These are phyloP conservation scores for Cliona cf. orientalis DNA, from an alignment of 37 sponge, comb jelly and placozoan genomes.

Conservation along the genomic window DNA sequence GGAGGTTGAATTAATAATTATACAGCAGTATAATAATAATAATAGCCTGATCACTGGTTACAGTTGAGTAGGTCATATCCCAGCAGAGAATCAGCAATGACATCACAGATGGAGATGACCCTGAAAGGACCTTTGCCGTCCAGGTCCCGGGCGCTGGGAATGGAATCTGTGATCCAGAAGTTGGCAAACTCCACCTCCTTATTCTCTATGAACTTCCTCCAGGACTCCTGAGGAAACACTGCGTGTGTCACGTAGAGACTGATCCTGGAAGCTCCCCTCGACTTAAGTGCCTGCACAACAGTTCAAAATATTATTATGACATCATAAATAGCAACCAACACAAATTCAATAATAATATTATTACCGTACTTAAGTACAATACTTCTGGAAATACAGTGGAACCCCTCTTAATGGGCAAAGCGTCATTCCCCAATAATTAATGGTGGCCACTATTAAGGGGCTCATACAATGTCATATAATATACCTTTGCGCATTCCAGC, in stretches of 20 bases:
- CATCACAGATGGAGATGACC: conserved; percentile 73
- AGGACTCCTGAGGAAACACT: conserved; percentile 87
- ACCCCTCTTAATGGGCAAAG: no score
- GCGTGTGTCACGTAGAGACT: conserved; percentile 94
- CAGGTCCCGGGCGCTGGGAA: conserved; percentile 73
- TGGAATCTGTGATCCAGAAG: conserved; percentile 94
- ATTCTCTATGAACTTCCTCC: conserved; percentile 62
- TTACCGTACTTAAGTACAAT: not conserved
- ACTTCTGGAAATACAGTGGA: no score
- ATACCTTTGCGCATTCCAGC: conserved; percentile 87
- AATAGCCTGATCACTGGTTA: conserved; percentile 7
- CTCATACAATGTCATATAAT: not conserved
- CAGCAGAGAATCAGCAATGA: conserved; percentile 78
- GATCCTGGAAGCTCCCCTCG: conserved; percentile 62
- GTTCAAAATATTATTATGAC: not conserved
- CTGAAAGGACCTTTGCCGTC: conserved; percentile 68
- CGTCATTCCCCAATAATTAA: no score
- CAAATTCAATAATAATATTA: not conserved
- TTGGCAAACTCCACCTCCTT: conserved; percentile 42
- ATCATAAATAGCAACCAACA: not conserved
- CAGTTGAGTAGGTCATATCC: conserved; percentile 59
- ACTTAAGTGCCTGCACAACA: conserved; percentile 52
- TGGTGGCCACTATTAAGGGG: not conserved
- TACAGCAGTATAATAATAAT: not conserved
- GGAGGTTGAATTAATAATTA: no score